Conservation (phyloP, 2,888 invertebrate genomes). For the Nymphalis urticae region DNA sequence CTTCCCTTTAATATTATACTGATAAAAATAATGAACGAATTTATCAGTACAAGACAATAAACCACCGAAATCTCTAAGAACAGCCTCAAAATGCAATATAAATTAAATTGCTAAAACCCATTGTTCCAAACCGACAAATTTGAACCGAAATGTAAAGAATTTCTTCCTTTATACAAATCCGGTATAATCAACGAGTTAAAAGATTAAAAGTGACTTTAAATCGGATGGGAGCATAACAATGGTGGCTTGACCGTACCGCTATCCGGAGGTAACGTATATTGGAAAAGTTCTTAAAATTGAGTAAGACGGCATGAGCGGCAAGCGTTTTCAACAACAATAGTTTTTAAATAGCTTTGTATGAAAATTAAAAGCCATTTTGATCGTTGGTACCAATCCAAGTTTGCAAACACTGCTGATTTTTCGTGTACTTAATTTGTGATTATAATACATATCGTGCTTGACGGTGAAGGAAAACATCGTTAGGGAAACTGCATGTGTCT, state of each 20-base stretch:
- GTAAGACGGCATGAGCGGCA: conserved; percentile 41
- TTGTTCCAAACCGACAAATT: conserved; percentile 26
- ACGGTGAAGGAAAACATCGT: too few species aligned
- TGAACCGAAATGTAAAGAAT: conserved; percentile 17
- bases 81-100: neutral
- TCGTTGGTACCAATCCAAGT: neutral
- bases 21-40: too few species aligned
- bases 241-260: conserved; percentile 63
- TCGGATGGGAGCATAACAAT: conserved; percentile 62
- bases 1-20: too few species aligned
- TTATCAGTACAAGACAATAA: neutral
- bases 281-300: conserved; percentile 68
- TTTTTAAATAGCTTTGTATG: neutral
- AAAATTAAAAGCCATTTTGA: neutral
- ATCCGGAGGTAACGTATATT: conserved; percentile 70
- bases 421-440: too few species aligned
- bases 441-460: too few species aligned
- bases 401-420: too few species aligned
- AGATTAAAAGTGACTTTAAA: conserved; percentile 47
- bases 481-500: too few species aligned
- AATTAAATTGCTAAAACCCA: neutral
- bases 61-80: neutral
- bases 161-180: conserved; percentile 35
- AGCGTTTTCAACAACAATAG: conserved; percentile 4
- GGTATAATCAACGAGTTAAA: conserved; percentile 41